phyloP scores from a whole-genome alignment of 2,888 invertebrate genomes.

The Apocheima hispidaria region DNA sequence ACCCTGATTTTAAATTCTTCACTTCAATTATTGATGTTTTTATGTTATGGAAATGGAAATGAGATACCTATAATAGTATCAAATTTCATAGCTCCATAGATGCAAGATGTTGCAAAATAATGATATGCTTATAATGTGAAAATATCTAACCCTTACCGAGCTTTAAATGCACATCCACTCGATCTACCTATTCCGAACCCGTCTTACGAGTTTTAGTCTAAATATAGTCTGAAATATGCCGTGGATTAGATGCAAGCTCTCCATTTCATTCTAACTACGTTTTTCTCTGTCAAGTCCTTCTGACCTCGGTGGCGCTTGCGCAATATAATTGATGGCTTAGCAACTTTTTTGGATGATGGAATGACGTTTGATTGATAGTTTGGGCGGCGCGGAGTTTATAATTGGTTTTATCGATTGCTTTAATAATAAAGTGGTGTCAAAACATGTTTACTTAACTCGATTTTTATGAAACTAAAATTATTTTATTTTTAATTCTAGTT shows the following conservation, averaged over 20 bases:
- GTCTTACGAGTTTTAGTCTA: conserved; percentile 30
- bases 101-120: background rate
- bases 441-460: background rate
- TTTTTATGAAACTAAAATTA: background rate
- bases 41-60: no score
- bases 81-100: background rate
- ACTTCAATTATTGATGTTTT: no score
- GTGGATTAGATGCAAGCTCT: conserved; percentile 39
- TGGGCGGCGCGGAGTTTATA: conserved; percentile 21
- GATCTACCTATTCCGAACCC: conserved; percentile 14
- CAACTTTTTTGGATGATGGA: conserved; percentile 19
- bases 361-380: conserved; percentile 31
- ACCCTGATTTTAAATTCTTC: no score
- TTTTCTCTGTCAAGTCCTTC: conserved; percentile 34
- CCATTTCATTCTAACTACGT: conserved; percentile 39
- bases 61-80: background rate
- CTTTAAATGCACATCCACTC: conserved; percentile 21
- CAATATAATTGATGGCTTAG: conserved; percentile 34
- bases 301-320: conserved; percentile 42
- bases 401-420: conserved; percentile 5
- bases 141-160: conserved; percentile 1
- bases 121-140: background rate
- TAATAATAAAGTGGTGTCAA: conserved; percentile 6
- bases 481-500: background rate
- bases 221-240: conserved; percentile 39